These are phyloP conservation scores for Camponotus floridanus DNA, from an alignment of 1,140 invertebrate species.

Conservation along the genomic window DNA sequence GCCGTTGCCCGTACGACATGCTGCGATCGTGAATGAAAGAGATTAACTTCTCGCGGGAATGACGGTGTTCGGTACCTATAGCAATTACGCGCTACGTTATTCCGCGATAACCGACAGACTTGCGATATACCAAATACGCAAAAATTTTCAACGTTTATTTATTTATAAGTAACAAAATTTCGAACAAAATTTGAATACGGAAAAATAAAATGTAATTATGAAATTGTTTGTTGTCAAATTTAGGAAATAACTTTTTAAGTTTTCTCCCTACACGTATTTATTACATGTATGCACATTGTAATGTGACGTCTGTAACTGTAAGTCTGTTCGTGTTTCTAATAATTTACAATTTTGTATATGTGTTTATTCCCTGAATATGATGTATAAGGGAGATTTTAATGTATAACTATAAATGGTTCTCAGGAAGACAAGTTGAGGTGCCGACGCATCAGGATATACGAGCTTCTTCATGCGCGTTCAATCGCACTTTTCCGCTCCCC, in stretches of 20 bases:
- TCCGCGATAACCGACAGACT: constrained; percentile 33
- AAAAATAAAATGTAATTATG: neutral
- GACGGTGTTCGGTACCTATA: constrained; percentile 45
- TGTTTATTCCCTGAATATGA: neutral
- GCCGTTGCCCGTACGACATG: constrained; percentile 57
- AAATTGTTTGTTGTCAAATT: neutral
- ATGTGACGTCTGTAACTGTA: neutral
- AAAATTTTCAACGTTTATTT: neutral
- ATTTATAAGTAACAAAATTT: neutral
- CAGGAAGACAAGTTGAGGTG: neutral
- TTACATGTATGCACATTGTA: neutral
- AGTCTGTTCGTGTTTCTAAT: neutral
- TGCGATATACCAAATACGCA: neutral
- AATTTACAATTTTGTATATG: neutral
- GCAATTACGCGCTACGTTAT: constrained; percentile 40
- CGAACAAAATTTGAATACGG: neutral
- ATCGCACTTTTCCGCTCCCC: constrained; percentile 56
- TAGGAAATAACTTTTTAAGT: neutral
- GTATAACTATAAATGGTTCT: neutral
- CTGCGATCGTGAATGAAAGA: constrained; percentile 67
- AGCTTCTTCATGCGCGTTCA: constrained; percentile 67
- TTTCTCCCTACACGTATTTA: neutral
- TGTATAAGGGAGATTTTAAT: no score
- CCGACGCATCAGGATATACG: constrained; percentile 10
- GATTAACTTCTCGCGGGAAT: constrained; percentile 69